Base-by-base conservation (phyloP, 2,888 invertebrate species). In the Lapara coniferarum region DNA sequence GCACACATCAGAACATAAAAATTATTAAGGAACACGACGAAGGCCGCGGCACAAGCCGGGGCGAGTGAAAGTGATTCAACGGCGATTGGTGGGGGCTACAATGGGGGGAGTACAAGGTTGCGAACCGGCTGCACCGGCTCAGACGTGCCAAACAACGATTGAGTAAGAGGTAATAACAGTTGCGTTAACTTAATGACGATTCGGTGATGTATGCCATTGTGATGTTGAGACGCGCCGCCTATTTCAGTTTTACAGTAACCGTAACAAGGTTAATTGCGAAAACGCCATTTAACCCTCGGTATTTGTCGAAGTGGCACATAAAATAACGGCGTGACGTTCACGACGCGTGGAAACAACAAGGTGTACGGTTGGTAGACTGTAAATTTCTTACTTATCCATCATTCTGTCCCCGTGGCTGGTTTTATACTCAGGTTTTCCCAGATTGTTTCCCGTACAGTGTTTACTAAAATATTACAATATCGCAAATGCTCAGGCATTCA, bases 111-210 rank as follows among this genome's bases (percentile, higher is more conserved):
- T 77, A 83, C 92, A 92, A 92, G 92, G 92, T 89, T 92, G 91
- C 88, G 85, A 88, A 89, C 89, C 86, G 85, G 89, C 89, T 85
- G 81, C 85, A 84, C 85, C 81, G 82, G 85, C 86, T 85, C 82
- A 89, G 84, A 85, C 88, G 86, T 86, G 89, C 90, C 85, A 88
- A 90, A 89, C 89, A 87, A 86, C 88, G 78, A 85, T 92, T 91
- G 91, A 87, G 92, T 91, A 92, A 92, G 88, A 87, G 84, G 85
- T 85, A 89, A 88, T 89, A 88, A 88, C 81, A 81, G 81, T 91
- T 91, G 90, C 90, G 88, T 87, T 89, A 85, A 81, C 78, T 83
- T 86, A 86, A 86, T 86, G 86, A 85, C 81, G 78, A 80, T 80
- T 80, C 72, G 78, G 87, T 89, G 87, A 88, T 86, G 85, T 89